A percentile compares a stretch with the other conserved stretches of the same genome.
Conservation (phyloP, 2,888 invertebrate genomes). For the Parnassius apollo region DNA sequence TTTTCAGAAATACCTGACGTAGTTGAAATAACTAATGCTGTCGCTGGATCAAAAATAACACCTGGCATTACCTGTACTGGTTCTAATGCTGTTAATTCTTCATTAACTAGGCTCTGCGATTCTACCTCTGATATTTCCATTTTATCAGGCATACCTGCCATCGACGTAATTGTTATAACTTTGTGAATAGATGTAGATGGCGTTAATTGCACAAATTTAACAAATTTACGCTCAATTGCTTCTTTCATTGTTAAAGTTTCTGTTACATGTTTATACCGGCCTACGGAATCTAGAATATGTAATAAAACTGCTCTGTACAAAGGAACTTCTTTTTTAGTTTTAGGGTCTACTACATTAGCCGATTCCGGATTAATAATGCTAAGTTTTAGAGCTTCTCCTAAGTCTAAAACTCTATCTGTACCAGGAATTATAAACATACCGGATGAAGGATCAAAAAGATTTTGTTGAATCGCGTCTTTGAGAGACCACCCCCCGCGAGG, state of each 20-base stretch:
- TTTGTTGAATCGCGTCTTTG: conserved; percentile 90
- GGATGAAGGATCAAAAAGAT: conserved; percentile 89
- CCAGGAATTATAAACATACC: conserved; percentile 93
- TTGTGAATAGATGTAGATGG: conserved; percentile 78
- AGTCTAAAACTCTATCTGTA: conserved; percentile 90
- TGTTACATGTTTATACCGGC: conserved; percentile 83
- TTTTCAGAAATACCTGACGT: conserved; percentile 86
- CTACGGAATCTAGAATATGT: conserved; percentile 88
- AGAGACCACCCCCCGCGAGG: conserved; percentile 92
- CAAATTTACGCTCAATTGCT: conserved; percentile 84
- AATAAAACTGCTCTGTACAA: conserved; percentile 88
- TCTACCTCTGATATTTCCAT: conserved; percentile 84
- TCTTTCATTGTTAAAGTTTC: conserved; percentile 86
- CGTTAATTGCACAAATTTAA: conserved; percentile 81
- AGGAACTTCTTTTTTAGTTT: conserved; percentile 84
- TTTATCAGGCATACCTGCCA: conserved; percentile 86
- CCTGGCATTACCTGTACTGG: conserved; percentile 87
- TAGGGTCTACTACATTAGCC: conserved; percentile 90
- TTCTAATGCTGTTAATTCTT: conserved; percentile 78
- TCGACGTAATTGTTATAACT: conserved; percentile 86
- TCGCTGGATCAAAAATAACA: conserved; percentile 89
- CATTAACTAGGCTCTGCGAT: conserved; percentile 38
- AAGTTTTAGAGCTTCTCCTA: conserved; percentile 92
- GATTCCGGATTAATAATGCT: conserved; percentile 93
- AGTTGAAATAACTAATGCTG: conserved; percentile 87